Evolutionary conservation across 2,888 invertebrate species (phyloP).

Genomic region (Allacma fusca): DNA sequence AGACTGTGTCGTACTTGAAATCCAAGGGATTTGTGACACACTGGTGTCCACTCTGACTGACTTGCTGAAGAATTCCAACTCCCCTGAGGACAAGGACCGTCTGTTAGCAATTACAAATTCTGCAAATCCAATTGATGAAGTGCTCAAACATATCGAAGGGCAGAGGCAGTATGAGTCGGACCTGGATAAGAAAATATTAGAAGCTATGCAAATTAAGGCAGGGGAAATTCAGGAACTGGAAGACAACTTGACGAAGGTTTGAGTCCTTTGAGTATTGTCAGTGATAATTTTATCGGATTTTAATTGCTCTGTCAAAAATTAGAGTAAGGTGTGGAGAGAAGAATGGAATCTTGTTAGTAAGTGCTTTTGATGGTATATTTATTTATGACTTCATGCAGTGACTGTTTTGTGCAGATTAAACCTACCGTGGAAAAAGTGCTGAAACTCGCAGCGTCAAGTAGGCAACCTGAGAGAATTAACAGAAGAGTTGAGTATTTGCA

Average conservation of each 20-base stretch:
- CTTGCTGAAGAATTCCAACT: constrained; percentile 14
- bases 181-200: constrained; percentile 28
- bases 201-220: constrained; percentile 12
- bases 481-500: constrained; percentile 40
- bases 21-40: constrained; percentile 38
- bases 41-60: constrained; percentile 23
- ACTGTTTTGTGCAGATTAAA: constrained; percentile 28
- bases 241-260: constrained; percentile 38
- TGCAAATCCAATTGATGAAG: background rate
- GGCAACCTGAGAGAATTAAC: constrained; percentile 36
- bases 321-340: no score
- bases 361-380: no score
- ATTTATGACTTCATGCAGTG: no score
- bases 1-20: constrained; percentile 43
- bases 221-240: constrained; percentile 39
- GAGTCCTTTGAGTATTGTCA: background rate
- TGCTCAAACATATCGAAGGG: background rate
- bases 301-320: no score
- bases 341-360: no score
- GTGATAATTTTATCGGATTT: background rate
- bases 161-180: background rate
- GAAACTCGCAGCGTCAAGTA: constrained; percentile 5
- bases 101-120: background rate
- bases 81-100: background rate
- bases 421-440: constrained; percentile 17